phyloP scores from a whole-genome alignment of 2,113 vertebrate species.

The Puffinus mauretanicus region DNA sequence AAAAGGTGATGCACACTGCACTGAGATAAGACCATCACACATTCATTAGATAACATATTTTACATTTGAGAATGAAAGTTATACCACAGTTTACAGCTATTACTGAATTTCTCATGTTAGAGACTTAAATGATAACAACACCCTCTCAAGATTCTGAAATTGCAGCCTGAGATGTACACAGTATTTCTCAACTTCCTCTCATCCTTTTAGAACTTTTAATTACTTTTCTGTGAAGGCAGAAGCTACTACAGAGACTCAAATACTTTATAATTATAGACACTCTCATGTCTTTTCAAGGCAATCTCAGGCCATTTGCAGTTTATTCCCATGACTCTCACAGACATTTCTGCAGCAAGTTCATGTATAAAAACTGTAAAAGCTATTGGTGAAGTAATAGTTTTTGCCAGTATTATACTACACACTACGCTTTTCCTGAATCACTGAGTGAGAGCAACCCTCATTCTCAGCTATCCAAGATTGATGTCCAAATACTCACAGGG shows the following conservation, averaged over 20 bases:
- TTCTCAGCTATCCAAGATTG: not conserved
- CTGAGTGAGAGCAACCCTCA: not conserved
- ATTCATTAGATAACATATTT: not conserved
- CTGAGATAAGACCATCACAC: not conserved
- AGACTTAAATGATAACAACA: not conserved
- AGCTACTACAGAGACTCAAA: not conserved
- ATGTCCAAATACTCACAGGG: not conserved
- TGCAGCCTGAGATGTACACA: not conserved
- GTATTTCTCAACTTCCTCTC: not conserved
- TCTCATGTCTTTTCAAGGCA: not conserved
- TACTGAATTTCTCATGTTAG: slow-evolving; percentile 6
- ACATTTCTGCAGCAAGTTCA: not conserved
- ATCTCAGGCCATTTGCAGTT: not conserved
- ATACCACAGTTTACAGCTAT: not conserved
- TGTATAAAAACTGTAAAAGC: not conserved
- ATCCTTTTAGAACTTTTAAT: slow-evolving; percentile 40
- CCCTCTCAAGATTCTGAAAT: not conserved
- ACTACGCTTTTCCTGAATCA: not conserved
- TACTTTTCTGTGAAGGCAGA: not conserved
- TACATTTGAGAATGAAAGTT: not conserved
- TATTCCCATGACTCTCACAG: not conserved
- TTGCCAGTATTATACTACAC: not conserved
- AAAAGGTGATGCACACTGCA: not conserved
- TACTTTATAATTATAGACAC: not conserved
- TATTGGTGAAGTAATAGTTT: not conserved